Conservation (phyloP, 2,797 vertebrate species). For the Bryconaethiops microstoma region DNA sequence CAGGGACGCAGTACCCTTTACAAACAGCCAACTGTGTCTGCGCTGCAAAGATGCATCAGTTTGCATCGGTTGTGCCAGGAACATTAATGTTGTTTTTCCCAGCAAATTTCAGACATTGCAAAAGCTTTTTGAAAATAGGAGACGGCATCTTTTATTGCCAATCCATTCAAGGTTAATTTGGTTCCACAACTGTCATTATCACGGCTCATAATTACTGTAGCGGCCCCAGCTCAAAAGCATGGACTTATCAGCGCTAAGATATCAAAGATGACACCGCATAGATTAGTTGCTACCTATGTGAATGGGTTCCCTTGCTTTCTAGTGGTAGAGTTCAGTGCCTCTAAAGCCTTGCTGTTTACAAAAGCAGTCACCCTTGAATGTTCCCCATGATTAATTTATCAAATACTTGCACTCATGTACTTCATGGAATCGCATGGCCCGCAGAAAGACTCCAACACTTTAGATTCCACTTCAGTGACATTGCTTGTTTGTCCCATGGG, state of each 20-base stretch:
- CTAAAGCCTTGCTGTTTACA: conserved; percentile 51
- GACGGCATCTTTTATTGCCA: neutral
- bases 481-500: conserved; percentile 55
- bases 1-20: conserved; percentile 34
- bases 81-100: neutral
- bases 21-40: conserved; percentile 12
- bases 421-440: conserved; percentile 46
- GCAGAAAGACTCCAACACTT: conserved; percentile 50
- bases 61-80: neutral
- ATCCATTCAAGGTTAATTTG: neutral
- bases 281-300: neutral
- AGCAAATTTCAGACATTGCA: neutral
- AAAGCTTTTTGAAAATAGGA: neutral
- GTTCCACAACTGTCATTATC: conserved; percentile 12
- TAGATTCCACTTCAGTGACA: conserved; percentile 49
- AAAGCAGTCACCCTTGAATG: conserved; percentile 44
- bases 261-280: conserved; percentile 20
- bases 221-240: neutral
- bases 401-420: conserved; percentile 44
- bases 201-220: conserved; percentile 7
- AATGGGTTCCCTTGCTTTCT: neutral
- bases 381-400: conserved; percentile 54
- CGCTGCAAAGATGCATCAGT: neutral
- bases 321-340: conserved; percentile 29
- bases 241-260: conserved; percentile 4